Conservation (phyloP, 2,113 vertebrate genomes). For the Caloenas nicobarica region DNA sequence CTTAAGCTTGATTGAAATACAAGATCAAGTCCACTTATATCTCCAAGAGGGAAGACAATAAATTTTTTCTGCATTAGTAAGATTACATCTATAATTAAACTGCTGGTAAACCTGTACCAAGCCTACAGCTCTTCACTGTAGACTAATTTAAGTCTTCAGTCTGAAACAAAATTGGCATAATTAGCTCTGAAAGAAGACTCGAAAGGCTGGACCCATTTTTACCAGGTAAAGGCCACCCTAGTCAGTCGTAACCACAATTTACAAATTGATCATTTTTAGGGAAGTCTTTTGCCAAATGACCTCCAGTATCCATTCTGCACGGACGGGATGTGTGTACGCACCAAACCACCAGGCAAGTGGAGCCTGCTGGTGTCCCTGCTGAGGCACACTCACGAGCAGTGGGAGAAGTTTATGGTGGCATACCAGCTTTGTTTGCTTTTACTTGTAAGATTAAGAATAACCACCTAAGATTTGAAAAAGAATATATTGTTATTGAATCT, state of each 20-base stretch:
- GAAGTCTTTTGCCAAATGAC: not conserved
- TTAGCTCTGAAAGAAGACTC: not conserved
- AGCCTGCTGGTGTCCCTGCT: not conserved
- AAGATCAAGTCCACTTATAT: not conserved
- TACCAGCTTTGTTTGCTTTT: not conserved
- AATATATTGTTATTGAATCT: not conserved
- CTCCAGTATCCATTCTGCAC: rapidly evolving
- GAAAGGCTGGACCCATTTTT: not conserved
- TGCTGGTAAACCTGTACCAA: not conserved
- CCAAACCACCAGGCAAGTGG: not conserved
- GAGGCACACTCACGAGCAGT: not conserved
- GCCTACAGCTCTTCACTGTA: not conserved
- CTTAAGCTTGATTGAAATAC: not conserved
- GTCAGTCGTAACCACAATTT: not conserved
- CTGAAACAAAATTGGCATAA: not conserved
- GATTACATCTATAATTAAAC: not conserved
- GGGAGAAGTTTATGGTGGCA: not conserved
- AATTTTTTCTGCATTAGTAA: not conserved
- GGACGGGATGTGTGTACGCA: rapidly evolving
- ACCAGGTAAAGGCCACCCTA: not conserved
- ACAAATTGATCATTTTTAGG: not conserved
- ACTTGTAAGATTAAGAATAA: not conserved
- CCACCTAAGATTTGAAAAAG: not conserved
- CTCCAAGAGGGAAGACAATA: not conserved
- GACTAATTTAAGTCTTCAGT: not conserved